phyloP scores from a whole-genome alignment of 35 echinoderm and acorn worm genomes.

The Lytechinus variegatus region DNA sequence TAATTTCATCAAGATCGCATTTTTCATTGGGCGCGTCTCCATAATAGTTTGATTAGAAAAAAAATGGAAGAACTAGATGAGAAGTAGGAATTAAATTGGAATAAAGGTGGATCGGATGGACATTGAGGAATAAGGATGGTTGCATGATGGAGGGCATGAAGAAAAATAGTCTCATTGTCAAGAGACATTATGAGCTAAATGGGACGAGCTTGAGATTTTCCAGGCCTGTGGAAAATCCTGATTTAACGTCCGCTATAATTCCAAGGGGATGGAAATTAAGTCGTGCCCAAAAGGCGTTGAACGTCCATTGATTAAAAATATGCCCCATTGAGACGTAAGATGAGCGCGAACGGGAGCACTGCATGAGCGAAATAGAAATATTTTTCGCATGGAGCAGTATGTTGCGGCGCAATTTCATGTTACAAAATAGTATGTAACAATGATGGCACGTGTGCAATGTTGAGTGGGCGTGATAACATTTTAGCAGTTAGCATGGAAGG shows the following conservation, averaged over 20 bases:
- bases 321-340: neutral
- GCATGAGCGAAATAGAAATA: neutral
- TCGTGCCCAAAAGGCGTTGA: neutral
- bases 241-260: neutral
- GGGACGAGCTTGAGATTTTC: neutral
- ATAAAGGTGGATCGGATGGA: neutral
- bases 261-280: neutral
- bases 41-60: too few relatives aligned
- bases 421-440: too few relatives aligned
- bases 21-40: too few relatives aligned
- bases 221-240: neutral
- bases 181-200: neutral
- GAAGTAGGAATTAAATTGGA: neutral
- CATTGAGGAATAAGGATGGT: neutral
- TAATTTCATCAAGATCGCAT: too few relatives aligned
- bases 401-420: neutral
- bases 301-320: neutral
- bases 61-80: neutral
- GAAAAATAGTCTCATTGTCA: too few relatives aligned
- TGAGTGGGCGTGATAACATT: too few relatives aligned
- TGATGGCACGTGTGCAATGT: too few relatives aligned
- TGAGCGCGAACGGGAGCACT: neutral
- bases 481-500: too few relatives aligned
- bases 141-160: too few relatives aligned
- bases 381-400: too few relatives aligned